Conservation (phyloP, 2,797 vertebrate genomes). For the Florisuga fusca region DNA sequence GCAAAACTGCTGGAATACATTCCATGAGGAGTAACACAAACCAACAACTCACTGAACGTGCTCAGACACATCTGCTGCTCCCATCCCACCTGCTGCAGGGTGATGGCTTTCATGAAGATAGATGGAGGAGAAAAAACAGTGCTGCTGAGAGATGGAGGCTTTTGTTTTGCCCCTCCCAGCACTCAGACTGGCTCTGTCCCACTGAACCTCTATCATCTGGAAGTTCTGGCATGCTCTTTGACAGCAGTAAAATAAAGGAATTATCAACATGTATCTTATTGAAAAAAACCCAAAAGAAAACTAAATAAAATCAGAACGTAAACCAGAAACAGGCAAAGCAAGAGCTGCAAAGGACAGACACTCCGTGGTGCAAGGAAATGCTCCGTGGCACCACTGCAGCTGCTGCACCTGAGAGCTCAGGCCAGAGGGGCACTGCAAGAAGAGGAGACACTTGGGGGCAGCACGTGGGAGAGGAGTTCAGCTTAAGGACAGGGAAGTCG, state of each 20-base stretch:
- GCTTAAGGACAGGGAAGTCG: not conserved
- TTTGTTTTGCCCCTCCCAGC: not conserved
- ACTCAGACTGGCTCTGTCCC: not conserved
- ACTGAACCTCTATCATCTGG: not conserved
- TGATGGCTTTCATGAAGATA: not conserved
- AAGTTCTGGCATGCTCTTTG: not conserved
- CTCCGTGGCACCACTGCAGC: not conserved
- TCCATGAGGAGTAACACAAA: not conserved
- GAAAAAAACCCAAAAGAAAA: too few relatives aligned
- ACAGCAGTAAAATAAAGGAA: not conserved
- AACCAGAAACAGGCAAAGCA: not conserved
- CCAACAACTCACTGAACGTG: not conserved
- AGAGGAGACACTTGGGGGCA: not conserved
- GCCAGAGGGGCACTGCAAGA: fast-evolving
- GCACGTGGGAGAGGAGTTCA: fast-evolving
- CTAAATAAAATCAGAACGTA: not conserved
- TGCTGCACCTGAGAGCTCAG: not conserved
- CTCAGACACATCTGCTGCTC: not conserved
- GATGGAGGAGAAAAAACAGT: not conserved
- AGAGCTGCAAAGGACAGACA: not conserved
- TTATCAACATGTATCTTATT: fast-evolving
- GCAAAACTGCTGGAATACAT: not conserved
- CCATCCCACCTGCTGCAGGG: not conserved
- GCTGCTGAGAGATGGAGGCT: not conserved
- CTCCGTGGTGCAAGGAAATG: fast-evolving